These are phyloP conservation scores for Chaetophractus vellerosus DNA, from an alignment of 2,797 vertebrate genomes.

Conservation along the genomic window DNA sequence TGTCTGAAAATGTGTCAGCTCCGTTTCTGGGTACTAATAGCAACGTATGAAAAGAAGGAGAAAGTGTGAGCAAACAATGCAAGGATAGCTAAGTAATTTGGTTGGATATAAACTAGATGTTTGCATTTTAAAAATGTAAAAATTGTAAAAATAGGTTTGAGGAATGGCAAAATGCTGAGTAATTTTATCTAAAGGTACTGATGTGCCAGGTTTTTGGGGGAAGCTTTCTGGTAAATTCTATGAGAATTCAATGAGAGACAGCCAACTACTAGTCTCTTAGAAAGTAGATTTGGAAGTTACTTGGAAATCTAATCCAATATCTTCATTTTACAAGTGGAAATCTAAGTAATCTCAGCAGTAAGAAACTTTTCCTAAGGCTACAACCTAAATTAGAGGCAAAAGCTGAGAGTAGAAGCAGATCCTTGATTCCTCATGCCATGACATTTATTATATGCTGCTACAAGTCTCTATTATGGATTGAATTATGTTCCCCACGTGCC, in stretches of 20 bases:
- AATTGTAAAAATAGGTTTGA: neutral
- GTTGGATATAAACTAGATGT: neutral
- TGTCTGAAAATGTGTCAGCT: neutral
- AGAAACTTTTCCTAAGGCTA: neutral
- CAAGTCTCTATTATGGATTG: neutral
- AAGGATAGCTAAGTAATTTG: neutral
- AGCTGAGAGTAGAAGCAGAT: neutral
- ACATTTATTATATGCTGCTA: neutral
- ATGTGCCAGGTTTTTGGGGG: neutral
- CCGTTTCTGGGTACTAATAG: neutral
- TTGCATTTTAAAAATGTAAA: neutral
- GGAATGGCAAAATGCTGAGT: neutral
- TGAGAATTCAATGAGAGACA: neutral
- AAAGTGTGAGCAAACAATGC: neutral
- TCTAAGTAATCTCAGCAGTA: neutral
- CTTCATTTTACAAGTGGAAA: neutral
- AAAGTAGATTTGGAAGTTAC: conserved; percentile 2
- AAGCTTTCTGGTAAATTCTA: neutral
- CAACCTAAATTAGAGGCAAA: neutral
- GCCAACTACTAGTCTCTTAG: neutral
- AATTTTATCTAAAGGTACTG: neutral
- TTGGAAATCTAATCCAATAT: neutral
- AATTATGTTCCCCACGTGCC: too few species aligned
- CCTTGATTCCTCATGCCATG: neutral
- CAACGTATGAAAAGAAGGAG: neutral